Percentiles rank a stretch among this genome's conserved stretches.
phyloP scores from a whole-genome alignment of 2,888 invertebrate genomes.

The Myopa tessellatipennis region DNA sequence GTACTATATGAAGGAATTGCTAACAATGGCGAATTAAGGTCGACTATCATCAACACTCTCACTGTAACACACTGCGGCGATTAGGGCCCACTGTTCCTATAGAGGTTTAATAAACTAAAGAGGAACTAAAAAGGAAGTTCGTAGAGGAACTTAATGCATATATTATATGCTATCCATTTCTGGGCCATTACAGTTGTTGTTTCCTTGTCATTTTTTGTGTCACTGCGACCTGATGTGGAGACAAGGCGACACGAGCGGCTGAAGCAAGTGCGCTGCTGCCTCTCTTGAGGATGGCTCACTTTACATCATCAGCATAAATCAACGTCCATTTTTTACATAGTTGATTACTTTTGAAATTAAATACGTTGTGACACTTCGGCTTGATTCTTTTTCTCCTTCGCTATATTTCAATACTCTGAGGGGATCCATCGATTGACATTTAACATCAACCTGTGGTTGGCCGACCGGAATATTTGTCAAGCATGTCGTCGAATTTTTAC shows the following conservation, averaged over 20 bases:
- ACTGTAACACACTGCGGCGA: too few species aligned
- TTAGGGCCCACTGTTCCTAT: too few species aligned
- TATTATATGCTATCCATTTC: too few species aligned
- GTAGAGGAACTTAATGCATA: too few species aligned
- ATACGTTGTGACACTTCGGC: constrained; percentile 5
- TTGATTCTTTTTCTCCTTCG: neutral
- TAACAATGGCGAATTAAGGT: too few species aligned
- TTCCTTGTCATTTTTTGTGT: too few species aligned
- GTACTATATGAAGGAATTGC: too few species aligned
- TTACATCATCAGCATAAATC: constrained; percentile 41
- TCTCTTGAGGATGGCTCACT: constrained; percentile 30
- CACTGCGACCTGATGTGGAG: too few species aligned
- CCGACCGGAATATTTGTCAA: constrained; percentile 32
- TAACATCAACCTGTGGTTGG: constrained; percentile 46
- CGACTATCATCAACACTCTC: too few species aligned
- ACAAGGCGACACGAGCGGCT: neutral
- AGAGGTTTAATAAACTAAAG: too few species aligned
- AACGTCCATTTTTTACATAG: constrained; percentile 1
- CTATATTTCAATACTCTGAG: constrained; percentile 29
- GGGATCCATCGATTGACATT: constrained; percentile 41
- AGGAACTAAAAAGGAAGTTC: too few species aligned
- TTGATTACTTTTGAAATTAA: constrained; percentile 20
- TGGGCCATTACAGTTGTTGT: too few species aligned
- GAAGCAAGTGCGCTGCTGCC: constrained; percentile 23
- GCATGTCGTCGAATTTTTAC: constrained; percentile 2